Evolutionary conservation across 2,888 invertebrate genomes (phyloP).

Genomic region (Polylopha cassiicola): DNA sequence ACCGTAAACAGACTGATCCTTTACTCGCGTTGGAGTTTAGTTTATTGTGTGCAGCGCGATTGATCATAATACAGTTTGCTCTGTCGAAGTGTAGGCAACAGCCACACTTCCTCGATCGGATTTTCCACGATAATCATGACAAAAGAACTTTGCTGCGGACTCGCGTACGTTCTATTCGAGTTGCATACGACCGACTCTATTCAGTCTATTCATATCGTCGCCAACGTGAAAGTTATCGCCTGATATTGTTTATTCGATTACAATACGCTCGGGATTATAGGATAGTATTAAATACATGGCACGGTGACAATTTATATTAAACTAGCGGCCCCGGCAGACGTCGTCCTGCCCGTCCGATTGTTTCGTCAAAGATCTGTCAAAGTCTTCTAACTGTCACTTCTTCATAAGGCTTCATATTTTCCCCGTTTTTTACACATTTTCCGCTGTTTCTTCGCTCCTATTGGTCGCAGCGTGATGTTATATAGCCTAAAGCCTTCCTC

Average conservation of each 20-base stretch:
- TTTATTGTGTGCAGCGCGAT: constrained; percentile 59
- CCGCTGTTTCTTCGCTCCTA: too few species aligned
- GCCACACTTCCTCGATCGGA: constrained; percentile 73
- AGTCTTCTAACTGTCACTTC: too few species aligned
- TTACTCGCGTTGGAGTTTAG: constrained; percentile 40
- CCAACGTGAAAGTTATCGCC: constrained; percentile 48
- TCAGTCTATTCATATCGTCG: constrained; percentile 53
- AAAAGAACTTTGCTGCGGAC: constrained; percentile 71
- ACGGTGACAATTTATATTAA: too few species aligned
- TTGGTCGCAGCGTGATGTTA: too few species aligned
- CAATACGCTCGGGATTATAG: constrained; percentile 30
- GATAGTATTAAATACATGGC: constrained; percentile 11
- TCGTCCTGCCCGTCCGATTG: too few species aligned
- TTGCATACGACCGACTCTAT: constrained; percentile 42
- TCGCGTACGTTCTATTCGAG: constrained; percentile 48
- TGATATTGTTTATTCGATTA: constrained; percentile 43
- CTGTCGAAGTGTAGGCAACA: constrained; percentile 66
- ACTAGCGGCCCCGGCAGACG: too few species aligned
- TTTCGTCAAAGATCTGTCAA: too few species aligned
- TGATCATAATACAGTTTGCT: constrained; percentile 75
- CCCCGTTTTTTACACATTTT: too few species aligned
- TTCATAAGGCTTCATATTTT: too few species aligned
- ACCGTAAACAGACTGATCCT: too few species aligned
- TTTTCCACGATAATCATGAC: constrained; percentile 74
- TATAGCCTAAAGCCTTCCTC: too few species aligned